phyloP scores from a whole-genome alignment of 92 coral and sea anemone genomes.

The Palythoa grandiflora region DNA sequence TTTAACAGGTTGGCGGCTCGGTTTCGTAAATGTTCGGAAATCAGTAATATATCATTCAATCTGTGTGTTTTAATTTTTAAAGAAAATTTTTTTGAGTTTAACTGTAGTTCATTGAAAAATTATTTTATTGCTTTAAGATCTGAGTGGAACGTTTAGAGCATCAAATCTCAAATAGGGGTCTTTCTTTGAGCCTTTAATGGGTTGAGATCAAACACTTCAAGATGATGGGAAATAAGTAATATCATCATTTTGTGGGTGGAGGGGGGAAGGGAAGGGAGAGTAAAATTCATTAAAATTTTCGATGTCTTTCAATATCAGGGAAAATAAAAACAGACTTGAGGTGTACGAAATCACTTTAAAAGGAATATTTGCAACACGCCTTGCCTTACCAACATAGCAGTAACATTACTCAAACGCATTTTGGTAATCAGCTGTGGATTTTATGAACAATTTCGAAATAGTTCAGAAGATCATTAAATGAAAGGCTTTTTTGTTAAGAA shows the following conservation, averaged over 20 bases:
- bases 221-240: neutral
- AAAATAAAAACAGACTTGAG: neutral
- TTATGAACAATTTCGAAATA: neutral
- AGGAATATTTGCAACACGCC: neutral
- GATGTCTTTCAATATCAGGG: neutral
- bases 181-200: neutral
- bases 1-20: slow-evolving; percentile 41
- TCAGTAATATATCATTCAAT: slow-evolving; percentile 15
- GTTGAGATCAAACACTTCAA: neutral
- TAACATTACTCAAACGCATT: neutral
- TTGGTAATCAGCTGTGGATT: neutral
- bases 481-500: neutral
- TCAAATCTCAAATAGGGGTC: neutral
- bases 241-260: neutral
- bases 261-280: neutral
- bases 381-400: neutral
- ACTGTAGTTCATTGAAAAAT: neutral
- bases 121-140: neutral
- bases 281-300: neutral
- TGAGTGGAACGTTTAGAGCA: neutral
- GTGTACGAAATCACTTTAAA: neutral
- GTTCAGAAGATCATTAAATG: neutral
- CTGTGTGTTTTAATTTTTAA: slow-evolving; percentile 31
- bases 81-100: neutral
- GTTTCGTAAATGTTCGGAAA: slow-evolving; percentile 17